Evolutionary conservation across 1,140 invertebrate species (phyloP).

Genomic region (Platyscapa corneri): DNA sequence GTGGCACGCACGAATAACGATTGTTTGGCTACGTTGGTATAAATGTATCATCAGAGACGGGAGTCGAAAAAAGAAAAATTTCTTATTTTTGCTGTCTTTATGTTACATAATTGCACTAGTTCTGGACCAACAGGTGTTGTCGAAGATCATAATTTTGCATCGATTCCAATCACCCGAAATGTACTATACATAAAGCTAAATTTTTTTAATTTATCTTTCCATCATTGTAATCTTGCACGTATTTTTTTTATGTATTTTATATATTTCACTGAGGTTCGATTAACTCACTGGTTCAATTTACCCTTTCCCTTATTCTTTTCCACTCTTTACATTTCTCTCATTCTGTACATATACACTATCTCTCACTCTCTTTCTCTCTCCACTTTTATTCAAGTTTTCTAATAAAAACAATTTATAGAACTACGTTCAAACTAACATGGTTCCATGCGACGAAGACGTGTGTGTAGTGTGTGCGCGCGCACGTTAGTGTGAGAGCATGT

Average conservation of each 20-base stretch:
- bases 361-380: slow-evolving; percentile 4
- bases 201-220: not conserved
- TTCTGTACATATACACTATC: not conserved
- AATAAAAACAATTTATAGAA: not conserved
- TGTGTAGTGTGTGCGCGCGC: not conserved
- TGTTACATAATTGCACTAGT: slow-evolving; percentile 42
- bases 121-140: slow-evolving; percentile 32
- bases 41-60: not conserved
- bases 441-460: not conserved
- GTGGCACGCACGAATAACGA: slow-evolving; percentile 61
- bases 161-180: slow-evolving; percentile 30
- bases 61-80: not conserved
- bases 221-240: not conserved
- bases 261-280: slow-evolving; percentile 37
- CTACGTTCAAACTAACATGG: not conserved
- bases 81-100: slow-evolving; percentile 20
- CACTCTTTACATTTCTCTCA: not conserved
- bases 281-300: slow-evolving; percentile 40
- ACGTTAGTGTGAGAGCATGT: not conserved
- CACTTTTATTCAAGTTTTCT: not conserved
- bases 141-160: slow-evolving; percentile 11
- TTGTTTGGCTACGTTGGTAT: slow-evolving; percentile 26
- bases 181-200: slow-evolving; percentile 13
- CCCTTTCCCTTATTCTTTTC: not conserved
- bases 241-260: slow-evolving; percentile 13